Evolutionary conservation across 2,113 vertebrate genomes (phyloP).

Genomic region (Eulemur macaco): DNA sequence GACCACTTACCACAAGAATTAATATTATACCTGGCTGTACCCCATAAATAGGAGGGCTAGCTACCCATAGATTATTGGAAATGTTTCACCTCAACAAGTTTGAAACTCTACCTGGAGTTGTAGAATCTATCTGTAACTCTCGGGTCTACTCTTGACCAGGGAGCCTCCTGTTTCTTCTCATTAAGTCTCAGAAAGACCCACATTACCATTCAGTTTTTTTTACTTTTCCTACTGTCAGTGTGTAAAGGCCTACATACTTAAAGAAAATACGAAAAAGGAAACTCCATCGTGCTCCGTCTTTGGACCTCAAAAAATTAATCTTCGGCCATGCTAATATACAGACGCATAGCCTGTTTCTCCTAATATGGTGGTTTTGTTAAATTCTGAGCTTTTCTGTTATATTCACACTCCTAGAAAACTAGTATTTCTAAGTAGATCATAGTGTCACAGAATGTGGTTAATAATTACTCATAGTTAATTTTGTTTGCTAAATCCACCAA

Average conservation of each 20-base stretch:
- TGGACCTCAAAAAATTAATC: conserved; percentile 1
- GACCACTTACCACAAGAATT: background rate
- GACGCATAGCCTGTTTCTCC: background rate
- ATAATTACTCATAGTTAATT: background rate
- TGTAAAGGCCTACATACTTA: background rate
- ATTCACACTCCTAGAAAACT: background rate
- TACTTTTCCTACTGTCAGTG: background rate
- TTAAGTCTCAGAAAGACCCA: background rate
- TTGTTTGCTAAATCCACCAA: background rate
- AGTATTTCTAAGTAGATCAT: background rate
- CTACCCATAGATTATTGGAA: background rate
- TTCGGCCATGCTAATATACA: background rate
- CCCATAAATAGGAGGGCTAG: background rate
- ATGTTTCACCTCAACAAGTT: background rate
- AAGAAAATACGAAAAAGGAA: background rate
- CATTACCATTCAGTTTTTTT: background rate
- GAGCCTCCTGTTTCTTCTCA: background rate
- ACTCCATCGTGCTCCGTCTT: background rate
- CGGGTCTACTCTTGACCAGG: background rate
- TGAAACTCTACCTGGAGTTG: background rate
- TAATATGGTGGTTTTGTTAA: background rate
- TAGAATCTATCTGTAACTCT: background rate
- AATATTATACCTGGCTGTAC: background rate
- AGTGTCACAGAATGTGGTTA: background rate
- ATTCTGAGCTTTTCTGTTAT: background rate